Conservation (phyloP, 2,888 invertebrate genomes). For the Lamellibrachia satsuma region DNA sequence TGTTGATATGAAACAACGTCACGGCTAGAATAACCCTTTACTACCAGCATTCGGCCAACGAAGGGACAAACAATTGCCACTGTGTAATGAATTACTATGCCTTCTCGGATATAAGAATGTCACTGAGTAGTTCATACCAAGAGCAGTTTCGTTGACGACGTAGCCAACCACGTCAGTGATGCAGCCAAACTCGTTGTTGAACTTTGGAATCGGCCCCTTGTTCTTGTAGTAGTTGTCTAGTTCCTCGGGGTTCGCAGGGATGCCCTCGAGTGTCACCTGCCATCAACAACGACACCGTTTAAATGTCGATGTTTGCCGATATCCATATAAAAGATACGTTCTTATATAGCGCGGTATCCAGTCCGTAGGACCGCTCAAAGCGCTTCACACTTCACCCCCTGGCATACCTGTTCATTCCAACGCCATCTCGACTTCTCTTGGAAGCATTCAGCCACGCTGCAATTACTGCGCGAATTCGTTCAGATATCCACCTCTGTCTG, state of each 20-base stretch:
- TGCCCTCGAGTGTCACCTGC: conserved; percentile 64
- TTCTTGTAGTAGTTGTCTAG: conserved; percentile 65
- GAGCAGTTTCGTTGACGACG: conserved; percentile 54
- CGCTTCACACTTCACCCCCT: too few relatives aligned
- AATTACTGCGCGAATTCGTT: too few relatives aligned
- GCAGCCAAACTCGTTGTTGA: conserved; percentile 65
- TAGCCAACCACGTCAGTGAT: conserved; percentile 66
- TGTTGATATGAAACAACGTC: too few relatives aligned
- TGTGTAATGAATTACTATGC: neutral
- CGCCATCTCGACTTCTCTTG: too few relatives aligned
- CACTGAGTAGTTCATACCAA: conserved; percentile 46
- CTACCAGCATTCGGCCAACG: too few relatives aligned
- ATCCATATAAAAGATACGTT: neutral
- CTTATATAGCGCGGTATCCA: too few relatives aligned
- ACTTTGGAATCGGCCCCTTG: conserved; percentile 65
- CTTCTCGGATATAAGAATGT: neutral
- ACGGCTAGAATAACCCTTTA: too few relatives aligned
- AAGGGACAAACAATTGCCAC: neutral
- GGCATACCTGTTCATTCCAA: too few relatives aligned
- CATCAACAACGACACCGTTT: neutral
- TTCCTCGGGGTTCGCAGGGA: conserved; percentile 65
- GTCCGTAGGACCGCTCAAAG: too few relatives aligned
- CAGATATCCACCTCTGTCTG: too few relatives aligned
- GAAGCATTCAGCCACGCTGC: too few relatives aligned
- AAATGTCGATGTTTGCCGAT: neutral